These are phyloP conservation scores for Arrhamphus sclerolepis DNA, from an alignment of 2,797 vertebrate species.

Conservation along the genomic window DNA sequence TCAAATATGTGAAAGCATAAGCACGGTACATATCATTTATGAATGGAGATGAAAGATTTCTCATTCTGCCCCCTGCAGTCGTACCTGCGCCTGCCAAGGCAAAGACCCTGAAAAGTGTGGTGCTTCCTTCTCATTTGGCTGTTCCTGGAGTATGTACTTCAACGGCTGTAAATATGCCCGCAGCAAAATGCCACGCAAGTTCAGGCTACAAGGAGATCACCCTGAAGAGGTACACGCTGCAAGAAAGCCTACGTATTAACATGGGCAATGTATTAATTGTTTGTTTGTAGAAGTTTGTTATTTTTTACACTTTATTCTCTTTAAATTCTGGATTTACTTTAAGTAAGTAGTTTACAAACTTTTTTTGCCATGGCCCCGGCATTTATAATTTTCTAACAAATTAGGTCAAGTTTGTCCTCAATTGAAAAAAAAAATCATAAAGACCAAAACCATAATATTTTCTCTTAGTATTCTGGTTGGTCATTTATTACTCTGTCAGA, in stretches of 20 bases:
- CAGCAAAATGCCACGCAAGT: slow-evolving; percentile 96
- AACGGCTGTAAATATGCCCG: slow-evolving; percentile 98
- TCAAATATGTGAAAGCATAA: not conserved
- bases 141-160: slow-evolving; percentile 99
- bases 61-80: slow-evolving; percentile 80
- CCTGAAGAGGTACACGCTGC: slow-evolving; percentile 88
- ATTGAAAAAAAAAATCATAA: too few relatives aligned
- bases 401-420: too few relatives aligned
- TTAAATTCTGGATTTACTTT: not conserved
- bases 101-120: slow-evolving; percentile 91
- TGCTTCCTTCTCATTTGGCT: slow-evolving; percentile 97
- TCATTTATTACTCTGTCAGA: too few relatives aligned
- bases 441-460: too few relatives aligned
- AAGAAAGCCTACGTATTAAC: slow-evolving; percentile 4
- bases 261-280: not conserved
- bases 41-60: slow-evolving; percentile 16
- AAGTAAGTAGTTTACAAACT: too few relatives aligned
- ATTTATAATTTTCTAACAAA: too few relatives aligned
- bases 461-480: too few relatives aligned
- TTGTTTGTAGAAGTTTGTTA: not conserved
- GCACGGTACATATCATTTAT: not conserved
- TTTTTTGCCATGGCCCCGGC: too few relatives aligned
- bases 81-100: slow-evolving; percentile 96
- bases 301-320: not conserved
- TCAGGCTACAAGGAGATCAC: slow-evolving; percentile 93